Percentiles rank a stretch among this genome's conserved stretches.
phyloP scores from a whole-genome alignment of 2,797 vertebrate species.

The Okamejei kenojei region DNA sequence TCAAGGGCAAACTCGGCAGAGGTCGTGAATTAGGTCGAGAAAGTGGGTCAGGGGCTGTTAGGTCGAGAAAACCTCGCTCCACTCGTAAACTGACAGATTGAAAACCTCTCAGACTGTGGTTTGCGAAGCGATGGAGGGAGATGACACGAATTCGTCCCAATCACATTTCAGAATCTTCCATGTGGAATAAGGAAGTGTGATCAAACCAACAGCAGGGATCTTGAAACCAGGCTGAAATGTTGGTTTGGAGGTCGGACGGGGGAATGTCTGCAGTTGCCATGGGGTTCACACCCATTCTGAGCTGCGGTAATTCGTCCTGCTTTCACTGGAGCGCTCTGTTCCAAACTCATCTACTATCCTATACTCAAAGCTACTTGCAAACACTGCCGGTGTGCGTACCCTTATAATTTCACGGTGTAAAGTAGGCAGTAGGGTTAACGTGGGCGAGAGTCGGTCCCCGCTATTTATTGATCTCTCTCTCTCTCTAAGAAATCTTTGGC shows the following conservation, averaged over 20 bases:
- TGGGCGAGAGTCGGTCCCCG: no score
- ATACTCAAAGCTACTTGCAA: neutral
- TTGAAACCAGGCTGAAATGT: neutral
- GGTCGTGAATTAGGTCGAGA: no score
- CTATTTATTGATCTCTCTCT: neutral
- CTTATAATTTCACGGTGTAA: neutral
- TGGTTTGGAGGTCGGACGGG: neutral
- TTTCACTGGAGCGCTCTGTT: neutral
- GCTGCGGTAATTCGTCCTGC: neutral
- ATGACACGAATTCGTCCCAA: neutral
- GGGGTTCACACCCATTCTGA: neutral
- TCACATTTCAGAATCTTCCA: neutral
- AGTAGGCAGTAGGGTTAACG: neutral
- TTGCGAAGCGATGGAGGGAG: neutral
- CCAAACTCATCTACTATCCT: neutral
- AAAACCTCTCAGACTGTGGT: neutral
- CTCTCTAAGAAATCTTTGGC: neutral
- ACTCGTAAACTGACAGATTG: neutral
- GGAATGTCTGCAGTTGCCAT: neutral
- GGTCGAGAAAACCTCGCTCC: neutral
- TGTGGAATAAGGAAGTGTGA: neutral
- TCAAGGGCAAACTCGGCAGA: no score
- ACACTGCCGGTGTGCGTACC: neutral
- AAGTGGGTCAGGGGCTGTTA: neutral
- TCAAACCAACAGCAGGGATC: neutral